These are phyloP conservation scores for Acromyrmex heyeri DNA, from an alignment of 1,140 invertebrate species.

Conservation along the genomic window DNA sequence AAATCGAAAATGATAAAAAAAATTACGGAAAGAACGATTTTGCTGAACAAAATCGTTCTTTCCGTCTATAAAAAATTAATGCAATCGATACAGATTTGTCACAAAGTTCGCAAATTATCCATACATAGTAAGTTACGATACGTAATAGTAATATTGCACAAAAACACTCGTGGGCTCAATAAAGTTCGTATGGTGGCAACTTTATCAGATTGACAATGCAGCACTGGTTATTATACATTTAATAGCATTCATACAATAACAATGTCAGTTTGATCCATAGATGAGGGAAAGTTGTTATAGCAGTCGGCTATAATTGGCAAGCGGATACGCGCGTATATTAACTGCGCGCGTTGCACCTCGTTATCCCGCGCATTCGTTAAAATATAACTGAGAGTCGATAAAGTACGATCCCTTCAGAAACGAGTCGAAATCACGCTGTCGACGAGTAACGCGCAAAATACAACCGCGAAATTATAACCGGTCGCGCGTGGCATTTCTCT, in stretches of 20 bases:
- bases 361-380: conserved; percentile 51
- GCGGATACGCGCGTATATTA: conserved; percentile 12
- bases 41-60: too few species aligned
- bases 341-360: conserved; percentile 27
- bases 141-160: neutral
- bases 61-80: neutral
- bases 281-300: conserved; percentile 19
- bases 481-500: conserved; percentile 22
- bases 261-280: conserved; percentile 48
- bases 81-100: neutral
- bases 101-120: neutral
- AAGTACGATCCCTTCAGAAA: conserved; percentile 41
- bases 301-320: conserved; percentile 59
- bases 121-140: neutral
- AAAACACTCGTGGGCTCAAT: conserved; percentile 4
- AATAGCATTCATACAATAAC: conserved; percentile 41
- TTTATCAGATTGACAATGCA: conserved; percentile 39
- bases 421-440: neutral
- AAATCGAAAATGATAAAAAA: too few species aligned
- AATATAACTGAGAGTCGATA: conserved; percentile 16
- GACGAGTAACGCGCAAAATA: conserved; percentile 10
- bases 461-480: conserved; percentile 63
- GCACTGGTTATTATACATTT: conserved; percentile 45
- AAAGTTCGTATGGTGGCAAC: conserved; percentile 18
- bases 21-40: too few species aligned